Conservation (phyloP, 2,888 invertebrate species). For the Dolomedes plantarius region DNA sequence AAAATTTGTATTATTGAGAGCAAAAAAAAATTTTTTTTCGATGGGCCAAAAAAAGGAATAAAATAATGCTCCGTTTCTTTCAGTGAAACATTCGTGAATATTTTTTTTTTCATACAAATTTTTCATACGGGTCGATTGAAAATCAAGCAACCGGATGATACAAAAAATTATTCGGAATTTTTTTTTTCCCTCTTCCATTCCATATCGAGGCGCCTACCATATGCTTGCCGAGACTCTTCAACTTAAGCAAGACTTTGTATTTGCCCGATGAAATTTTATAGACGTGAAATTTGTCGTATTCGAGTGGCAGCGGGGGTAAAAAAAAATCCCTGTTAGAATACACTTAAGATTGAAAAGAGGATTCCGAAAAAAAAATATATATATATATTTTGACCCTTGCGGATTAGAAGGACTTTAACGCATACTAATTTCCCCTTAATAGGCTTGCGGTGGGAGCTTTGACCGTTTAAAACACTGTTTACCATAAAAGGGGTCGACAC, state of each 20-base stretch:
- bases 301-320: neutral
- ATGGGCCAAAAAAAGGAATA: slow-evolving; percentile 5
- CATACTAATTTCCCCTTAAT: neutral
- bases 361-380: neutral
- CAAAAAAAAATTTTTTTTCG: slow-evolving; percentile 42
- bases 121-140: slow-evolving; percentile 38
- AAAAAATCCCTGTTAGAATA: neutral
- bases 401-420: neutral
- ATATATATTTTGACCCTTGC: slow-evolving; percentile 6
- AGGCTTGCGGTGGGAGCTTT: slow-evolving; percentile 35
- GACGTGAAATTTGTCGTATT: neutral
- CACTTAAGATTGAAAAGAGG: neutral
- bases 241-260: slow-evolving; percentile 55
- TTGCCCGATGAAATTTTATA: slow-evolving; percentile 50
- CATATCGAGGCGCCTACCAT: slow-evolving; percentile 64
- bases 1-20: slow-evolving; percentile 46
- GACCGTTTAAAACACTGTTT: slow-evolving; percentile 38
- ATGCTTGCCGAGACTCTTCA: slow-evolving; percentile 55
- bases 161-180: slow-evolving; percentile 36
- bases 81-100: slow-evolving; percentile 34
- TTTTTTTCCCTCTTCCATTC: slow-evolving; percentile 15
- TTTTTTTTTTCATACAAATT: slow-evolving; percentile 31
- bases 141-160: slow-evolving; percentile 2
- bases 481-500: slow-evolving; percentile 14
- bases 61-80: slow-evolving; percentile 26